phyloP scores from a whole-genome alignment of 2,113 vertebrate species.

The Orcinus orca region DNA sequence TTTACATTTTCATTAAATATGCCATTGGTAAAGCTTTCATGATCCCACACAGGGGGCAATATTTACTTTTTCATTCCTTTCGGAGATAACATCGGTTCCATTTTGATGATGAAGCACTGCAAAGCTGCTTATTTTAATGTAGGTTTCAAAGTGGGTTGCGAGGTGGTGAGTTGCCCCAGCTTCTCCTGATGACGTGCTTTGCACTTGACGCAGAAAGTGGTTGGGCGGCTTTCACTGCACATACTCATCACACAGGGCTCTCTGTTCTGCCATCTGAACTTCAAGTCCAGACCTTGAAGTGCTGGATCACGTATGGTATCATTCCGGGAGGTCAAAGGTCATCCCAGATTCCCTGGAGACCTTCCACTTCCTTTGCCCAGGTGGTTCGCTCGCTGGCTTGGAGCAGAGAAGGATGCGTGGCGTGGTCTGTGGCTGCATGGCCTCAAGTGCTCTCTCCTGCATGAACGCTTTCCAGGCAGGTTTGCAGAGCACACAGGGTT shows the following conservation, averaged over 20 bases:
- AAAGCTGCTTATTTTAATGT: rapidly evolving
- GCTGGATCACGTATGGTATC: rapidly evolving
- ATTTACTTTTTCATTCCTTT: background rate
- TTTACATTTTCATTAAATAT: background rate
- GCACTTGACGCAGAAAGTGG: rapidly evolving
- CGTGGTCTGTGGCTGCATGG: too few species aligned
- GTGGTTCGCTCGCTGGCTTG: too few species aligned
- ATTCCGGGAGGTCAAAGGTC: background rate
- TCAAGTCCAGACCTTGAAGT: background rate
- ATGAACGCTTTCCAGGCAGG: background rate
- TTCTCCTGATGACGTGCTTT: background rate
- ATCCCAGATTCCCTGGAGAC: background rate
- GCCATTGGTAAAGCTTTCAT: background rate
- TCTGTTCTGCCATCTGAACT: background rate
- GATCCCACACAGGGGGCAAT: background rate
- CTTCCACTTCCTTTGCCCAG: background rate
- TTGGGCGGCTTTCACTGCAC: background rate
- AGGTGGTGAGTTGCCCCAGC: background rate
- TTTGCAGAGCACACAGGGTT: rapidly evolving
- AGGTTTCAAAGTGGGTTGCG: background rate
- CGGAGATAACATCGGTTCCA: background rate
- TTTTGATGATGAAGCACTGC: background rate
- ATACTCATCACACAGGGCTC: rapidly evolving
- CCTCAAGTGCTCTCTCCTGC: background rate
- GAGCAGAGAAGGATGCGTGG: rapidly evolving